Conservation (phyloP, 92 coral and sea anemone species). For the Blastomussa wellsi region DNA sequence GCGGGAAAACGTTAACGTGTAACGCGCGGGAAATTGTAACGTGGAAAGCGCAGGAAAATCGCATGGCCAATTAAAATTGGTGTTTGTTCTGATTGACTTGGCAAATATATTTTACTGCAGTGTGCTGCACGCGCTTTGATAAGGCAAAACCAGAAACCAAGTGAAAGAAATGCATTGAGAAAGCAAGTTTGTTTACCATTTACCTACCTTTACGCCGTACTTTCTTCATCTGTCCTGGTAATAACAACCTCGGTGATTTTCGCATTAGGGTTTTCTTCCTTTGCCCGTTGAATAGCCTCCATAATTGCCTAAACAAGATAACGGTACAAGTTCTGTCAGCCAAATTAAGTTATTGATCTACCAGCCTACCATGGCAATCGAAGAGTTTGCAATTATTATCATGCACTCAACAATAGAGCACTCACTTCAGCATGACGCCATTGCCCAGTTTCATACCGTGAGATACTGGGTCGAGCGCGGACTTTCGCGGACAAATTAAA, state of each 20-base stretch:
- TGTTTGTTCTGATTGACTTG: background rate
- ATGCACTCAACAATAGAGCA: no score
- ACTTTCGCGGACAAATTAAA: no score
- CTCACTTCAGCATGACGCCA: no score
- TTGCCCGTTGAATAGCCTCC: conserved; percentile 93
- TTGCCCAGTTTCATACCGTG: no score
- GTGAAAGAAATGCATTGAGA: background rate
- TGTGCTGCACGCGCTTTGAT: background rate
- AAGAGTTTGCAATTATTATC: no score
- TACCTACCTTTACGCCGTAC: conserved; percentile 23
- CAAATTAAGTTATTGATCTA: no score
- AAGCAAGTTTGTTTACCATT: background rate
- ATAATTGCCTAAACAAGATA: conserved; percentile 73
- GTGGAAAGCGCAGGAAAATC: background rate
- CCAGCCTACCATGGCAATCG: no score
- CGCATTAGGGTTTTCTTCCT: conserved; percentile 88
- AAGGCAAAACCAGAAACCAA: background rate
- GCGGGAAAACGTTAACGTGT: no score
- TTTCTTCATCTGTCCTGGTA: conserved; percentile 76
- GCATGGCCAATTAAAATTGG: background rate
- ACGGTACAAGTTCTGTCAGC: no score
- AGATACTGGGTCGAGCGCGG: no score
- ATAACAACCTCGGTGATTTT: conserved; percentile 94
- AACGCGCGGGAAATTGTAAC: background rate
- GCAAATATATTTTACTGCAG: background rate